Evolutionary conservation across 2,113 vertebrate species (phyloP), one percentile per base, ranked within the genome.

Genomic region (Carassius carassius): DNA sequence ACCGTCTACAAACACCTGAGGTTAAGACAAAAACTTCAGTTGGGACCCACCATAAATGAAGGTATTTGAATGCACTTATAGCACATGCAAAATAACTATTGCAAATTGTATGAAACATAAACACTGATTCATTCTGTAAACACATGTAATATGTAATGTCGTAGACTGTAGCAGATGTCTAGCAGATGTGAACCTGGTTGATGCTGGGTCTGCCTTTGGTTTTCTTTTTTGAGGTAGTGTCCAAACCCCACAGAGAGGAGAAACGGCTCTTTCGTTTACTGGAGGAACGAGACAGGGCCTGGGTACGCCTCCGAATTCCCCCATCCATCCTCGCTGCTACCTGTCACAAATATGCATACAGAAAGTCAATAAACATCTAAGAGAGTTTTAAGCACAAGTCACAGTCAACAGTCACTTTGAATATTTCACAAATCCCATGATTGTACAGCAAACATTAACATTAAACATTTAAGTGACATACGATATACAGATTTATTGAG

Each of bases 191-290:
- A 70, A 99, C 98, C 96, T 99, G 97, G 87, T 95, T 97, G 91
- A 99, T 96, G 92, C 96, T 96, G 17, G 97, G 96, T 58, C 97
- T 96, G 16, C 95, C 96, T 87, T 97, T 94, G 51, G 84, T 96
- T 89, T 98, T 99, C 88, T 97, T 97, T 93, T 97, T 99, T 5
- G 97, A 97, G 89, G 96, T 92, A 41, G 97, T 97, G 92, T 99
- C 98, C 92, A 99, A 94, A 2, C 98, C 98, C 98, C 98, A 99
- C 0, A 99, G 96, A 49, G 98, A 99, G 88, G 98, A 99, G 94
- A 99, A 99, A 60, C 98, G 94, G 92, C 97, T 98, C 44, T 96
- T 95, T 9, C 98, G 92, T 90, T 98, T 99, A 90, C 96, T 99
- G 87, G 97, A 96, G 10, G 97, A 96, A 23, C 97, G 94, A 67